phyloP scores from a whole-genome alignment of 92 coral and sea anemone genomes.

The Epizoanthus stellaris region DNA sequence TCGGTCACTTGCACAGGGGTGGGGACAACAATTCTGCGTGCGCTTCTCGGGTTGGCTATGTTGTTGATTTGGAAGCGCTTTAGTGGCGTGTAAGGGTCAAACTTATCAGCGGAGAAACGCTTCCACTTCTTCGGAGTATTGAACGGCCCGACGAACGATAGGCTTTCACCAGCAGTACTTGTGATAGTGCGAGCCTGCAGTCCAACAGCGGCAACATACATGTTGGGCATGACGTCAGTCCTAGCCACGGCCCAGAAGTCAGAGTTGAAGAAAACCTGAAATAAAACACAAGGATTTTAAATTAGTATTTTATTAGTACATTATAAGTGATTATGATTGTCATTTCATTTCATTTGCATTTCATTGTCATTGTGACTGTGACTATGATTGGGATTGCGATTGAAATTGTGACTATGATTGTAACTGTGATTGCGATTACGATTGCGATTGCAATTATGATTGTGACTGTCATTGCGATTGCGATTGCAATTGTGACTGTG shows the following conservation, averaged over 20 bases:
- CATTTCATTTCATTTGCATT: no score
- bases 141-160: conserved; percentile 81
- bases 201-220: conserved; percentile 79
- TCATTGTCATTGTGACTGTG: no score
- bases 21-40: conserved; percentile 81
- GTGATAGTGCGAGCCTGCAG: conserved; percentile 76
- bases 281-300: not conserved
- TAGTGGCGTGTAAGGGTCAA: conserved; percentile 78
- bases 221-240: conserved; percentile 96
- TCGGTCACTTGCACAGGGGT: conserved; percentile 79
- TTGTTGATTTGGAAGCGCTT: conserved; percentile 65
- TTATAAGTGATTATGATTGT: not conserved
- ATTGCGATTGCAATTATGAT: not conserved
- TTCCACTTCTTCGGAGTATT: conserved; percentile 78
- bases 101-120: conserved; percentile 62
- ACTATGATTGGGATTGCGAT: no score
- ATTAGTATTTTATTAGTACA: not conserved
- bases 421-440: not conserved
- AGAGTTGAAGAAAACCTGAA: conserved; percentile 45
- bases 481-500: no score
- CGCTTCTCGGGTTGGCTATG: conserved; percentile 56
- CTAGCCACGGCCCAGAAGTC: conserved; percentile 62
- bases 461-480: not conserved
- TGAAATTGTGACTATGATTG: not conserved
- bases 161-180: conserved; percentile 77